Percentiles rank a stretch among this genome's conserved stretches.
Conservation (phyloP, 1,140 invertebrate species). For the Macrostomum lignano region DNA sequence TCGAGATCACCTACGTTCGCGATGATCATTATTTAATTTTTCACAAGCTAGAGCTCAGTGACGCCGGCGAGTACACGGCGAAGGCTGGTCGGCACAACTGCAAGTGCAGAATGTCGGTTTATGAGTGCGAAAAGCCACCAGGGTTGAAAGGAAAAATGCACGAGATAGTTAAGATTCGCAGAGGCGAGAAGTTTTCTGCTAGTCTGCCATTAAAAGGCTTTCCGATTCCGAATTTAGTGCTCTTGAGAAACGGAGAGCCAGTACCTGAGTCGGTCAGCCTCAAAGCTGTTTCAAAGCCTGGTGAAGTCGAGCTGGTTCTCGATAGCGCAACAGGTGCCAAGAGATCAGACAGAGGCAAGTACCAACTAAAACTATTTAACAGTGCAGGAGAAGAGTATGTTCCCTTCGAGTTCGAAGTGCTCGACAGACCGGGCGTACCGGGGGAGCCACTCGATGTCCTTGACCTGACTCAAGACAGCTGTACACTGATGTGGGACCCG, state of each 20-base stretch:
- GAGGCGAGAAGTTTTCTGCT: constrained; percentile 7
- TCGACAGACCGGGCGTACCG: constrained; percentile 48
- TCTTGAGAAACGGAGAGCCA: constrained; percentile 41
- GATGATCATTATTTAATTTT: constrained; percentile 17
- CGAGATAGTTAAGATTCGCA: constrained; percentile 6
- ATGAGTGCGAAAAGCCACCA: constrained; percentile 9
- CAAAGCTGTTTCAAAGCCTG: constrained; percentile 1
- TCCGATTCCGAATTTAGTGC: constrained; percentile 18
- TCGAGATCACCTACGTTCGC: constrained; percentile 15
- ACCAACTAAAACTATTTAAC: constrained; percentile 11
- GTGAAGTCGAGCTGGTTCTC: constrained; percentile 8
- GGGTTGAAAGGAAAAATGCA: background rate
- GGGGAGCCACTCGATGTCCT: constrained; percentile 69
- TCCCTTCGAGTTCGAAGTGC: constrained; percentile 10
- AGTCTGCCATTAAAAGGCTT: constrained; percentile 11
- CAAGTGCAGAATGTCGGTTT: constrained; percentile 14
- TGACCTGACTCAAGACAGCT: constrained; percentile 77
- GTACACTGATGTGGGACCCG: constrained; percentile 77
- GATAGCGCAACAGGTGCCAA: constrained; percentile 6
- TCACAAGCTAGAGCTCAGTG: constrained; percentile 14
- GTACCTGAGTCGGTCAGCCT: constrained; percentile 45
- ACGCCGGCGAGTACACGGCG: constrained; percentile 19
- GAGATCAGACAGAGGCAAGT: constrained; percentile 10
- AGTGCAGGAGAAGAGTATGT: constrained; percentile 9
- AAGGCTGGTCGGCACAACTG: constrained; percentile 21